Evolutionary conservation across 2,113 vertebrate genomes (phyloP).

Genomic region (Charina bottae): DNA sequence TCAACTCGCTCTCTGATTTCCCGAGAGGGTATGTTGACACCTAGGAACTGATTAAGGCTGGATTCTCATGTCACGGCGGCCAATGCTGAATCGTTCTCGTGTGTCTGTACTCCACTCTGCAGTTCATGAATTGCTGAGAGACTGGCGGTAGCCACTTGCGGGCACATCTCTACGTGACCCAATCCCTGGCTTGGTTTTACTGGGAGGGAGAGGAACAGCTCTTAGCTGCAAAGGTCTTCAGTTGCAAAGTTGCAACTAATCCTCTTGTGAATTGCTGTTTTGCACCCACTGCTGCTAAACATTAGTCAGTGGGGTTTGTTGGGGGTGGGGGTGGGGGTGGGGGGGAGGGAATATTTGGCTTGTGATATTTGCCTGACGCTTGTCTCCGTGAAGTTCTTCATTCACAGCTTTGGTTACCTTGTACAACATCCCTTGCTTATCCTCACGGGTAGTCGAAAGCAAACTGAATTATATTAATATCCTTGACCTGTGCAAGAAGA

Average conservation of each 20-base stretch:
- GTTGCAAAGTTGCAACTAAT: background rate
- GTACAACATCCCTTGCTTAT: slow-evolving; percentile 61
- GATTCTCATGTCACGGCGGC: slow-evolving; percentile 9
- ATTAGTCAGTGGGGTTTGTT: background rate
- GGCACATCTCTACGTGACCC: background rate
- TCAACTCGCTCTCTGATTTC: background rate
- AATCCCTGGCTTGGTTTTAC: background rate
- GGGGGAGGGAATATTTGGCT: background rate
- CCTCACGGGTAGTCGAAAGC: slow-evolving; percentile 63
- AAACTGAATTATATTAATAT: slow-evolving; percentile 76
- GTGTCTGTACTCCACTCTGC: background rate
- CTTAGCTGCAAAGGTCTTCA: too few relatives aligned
- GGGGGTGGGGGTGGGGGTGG: too few relatives aligned
- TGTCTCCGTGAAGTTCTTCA: slow-evolving; percentile 24
- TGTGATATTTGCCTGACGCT: background rate
- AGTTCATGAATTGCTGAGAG: background rate
- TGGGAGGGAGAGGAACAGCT: background rate
- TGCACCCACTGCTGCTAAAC: background rate
- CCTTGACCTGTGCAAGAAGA: slow-evolving; percentile 64
- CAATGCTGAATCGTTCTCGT: background rate
- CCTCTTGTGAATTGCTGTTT: too few relatives aligned
- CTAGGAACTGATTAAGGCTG: slow-evolving; percentile 16
- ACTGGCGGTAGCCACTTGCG: background rate
- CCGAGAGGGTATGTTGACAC: background rate
- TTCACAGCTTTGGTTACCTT: slow-evolving; percentile 65